These are phyloP conservation scores for Tridacna gigas DNA, from an alignment of 2,888 invertebrate species.

Conservation along the genomic window DNA sequence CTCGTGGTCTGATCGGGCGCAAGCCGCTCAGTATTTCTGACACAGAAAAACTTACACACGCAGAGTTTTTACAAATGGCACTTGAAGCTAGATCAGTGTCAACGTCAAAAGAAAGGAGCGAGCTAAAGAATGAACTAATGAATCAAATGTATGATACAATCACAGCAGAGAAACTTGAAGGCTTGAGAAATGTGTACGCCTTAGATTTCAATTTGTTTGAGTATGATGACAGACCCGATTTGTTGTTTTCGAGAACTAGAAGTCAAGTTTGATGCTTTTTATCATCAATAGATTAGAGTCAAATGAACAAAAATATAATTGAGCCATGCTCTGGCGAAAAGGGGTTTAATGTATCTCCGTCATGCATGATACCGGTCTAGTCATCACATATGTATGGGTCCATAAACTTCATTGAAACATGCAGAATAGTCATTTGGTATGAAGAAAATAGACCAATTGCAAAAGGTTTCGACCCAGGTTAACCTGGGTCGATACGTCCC, in stretches of 20 bases:
- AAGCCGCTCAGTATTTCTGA: not conserved
- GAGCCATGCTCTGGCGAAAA: too few species aligned
- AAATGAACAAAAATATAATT: too few species aligned
- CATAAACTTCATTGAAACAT: too few species aligned
- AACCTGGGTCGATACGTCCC: too few species aligned
- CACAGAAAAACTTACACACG: constrained; percentile 20
- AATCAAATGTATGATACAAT: constrained; percentile 28
- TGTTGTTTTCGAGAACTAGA: constrained; percentile 23
- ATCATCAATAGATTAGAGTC: too few species aligned
- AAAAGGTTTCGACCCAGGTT: too few species aligned
- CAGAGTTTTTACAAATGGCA: constrained; percentile 41
- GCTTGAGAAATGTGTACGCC: constrained; percentile 27
- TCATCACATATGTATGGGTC: too few species aligned
- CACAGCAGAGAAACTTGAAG: constrained; percentile 19
- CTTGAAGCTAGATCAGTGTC: constrained; percentile 13
- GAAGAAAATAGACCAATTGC: too few species aligned
- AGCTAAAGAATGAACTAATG: constrained; percentile 14
- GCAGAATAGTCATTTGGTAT: too few species aligned
- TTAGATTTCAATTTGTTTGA: constrained; percentile 46
- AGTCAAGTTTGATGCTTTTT: not conserved
- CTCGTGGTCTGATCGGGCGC: constrained; percentile 37
- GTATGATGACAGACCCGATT: constrained; percentile 32
- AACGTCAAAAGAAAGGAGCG: constrained; percentile 22
- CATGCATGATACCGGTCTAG: too few species aligned
- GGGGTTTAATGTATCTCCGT: too few species aligned